Percentiles rank a stretch among this genome's conserved stretches.
Evolutionary conservation across 1,140 invertebrate species (phyloP).

Genomic region (Eurosta solidaginis): DNA sequence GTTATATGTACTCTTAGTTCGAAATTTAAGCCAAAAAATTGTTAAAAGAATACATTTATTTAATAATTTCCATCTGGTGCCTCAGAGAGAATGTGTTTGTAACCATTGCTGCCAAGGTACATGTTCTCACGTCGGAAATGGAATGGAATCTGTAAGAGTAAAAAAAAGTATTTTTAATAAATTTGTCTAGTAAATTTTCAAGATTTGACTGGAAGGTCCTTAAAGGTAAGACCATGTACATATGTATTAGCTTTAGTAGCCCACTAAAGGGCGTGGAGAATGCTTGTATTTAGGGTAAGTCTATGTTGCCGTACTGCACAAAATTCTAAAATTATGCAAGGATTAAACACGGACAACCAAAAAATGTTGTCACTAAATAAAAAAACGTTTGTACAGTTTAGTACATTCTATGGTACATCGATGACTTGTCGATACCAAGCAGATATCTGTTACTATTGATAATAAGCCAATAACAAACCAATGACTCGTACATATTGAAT

Average conservation of each 20-base stretch:
- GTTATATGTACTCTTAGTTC: background rate
- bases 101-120: constrained; percentile 57
- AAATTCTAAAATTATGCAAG: too few species aligned
- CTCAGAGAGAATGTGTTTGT: constrained; percentile 56
- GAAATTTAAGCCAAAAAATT: background rate
- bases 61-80: constrained; percentile 55
- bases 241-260: background rate
- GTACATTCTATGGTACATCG: too few species aligned
- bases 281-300: too few species aligned
- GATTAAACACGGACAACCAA: too few species aligned
- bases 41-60: background rate
- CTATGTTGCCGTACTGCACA: too few species aligned
- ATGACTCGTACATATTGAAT: too few species aligned
- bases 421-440: too few species aligned
- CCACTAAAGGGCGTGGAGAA: too few species aligned
- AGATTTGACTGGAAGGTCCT: background rate
- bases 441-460: too few species aligned
- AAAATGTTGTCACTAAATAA: too few species aligned
- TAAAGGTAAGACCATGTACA: background rate
- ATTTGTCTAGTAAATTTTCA: background rate
- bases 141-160: constrained; percentile 46
- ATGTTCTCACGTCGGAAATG: constrained; percentile 56
- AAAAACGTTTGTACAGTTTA: too few species aligned
- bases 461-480: too few species aligned
- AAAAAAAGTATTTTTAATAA: background rate